Percentiles rank a stretch among this genome's conserved stretches.
Conservation (phyloP, 2,888 invertebrate genomes). For the Colostygia pectinataria region DNA sequence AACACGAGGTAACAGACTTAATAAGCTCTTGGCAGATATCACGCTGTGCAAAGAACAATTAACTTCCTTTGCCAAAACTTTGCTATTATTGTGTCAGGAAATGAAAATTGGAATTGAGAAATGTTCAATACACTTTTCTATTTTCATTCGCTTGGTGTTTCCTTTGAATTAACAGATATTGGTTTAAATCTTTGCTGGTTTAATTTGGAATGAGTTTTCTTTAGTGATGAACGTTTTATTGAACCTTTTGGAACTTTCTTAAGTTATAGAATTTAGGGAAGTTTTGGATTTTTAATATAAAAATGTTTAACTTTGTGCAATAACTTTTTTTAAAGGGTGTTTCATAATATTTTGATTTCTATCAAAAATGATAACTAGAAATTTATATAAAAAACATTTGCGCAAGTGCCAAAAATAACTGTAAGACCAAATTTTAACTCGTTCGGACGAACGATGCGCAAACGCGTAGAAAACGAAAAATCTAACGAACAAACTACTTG, state of each 20-base stretch:
- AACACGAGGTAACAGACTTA: conserved; percentile 19
- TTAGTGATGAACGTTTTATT: conserved; percentile 8
- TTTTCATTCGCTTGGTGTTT: conserved; percentile 22
- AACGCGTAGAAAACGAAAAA: no score
- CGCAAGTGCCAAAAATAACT: no score
- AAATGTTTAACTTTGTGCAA: no score
- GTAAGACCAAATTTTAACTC: no score
- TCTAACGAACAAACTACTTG: no score
- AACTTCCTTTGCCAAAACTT: conserved; percentile 30
- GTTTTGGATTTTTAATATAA: no score
- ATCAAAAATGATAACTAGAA: no score
- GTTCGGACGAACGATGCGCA: no score
- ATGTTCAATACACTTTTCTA: conserved; percentile 26
- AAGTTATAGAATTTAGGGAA: no score
- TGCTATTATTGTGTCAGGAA: conserved; percentile 23
- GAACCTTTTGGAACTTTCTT: neutral
- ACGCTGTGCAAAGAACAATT: conserved; percentile 29
- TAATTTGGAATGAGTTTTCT: conserved; percentile 2
- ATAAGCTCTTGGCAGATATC: conserved; percentile 36
- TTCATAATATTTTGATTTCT: no score
- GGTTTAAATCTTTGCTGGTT: conserved; percentile 20
- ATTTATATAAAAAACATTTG: no score
- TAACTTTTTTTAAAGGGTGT: no score
- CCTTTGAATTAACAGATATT: conserved; percentile 23
- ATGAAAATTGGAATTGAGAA: conserved; percentile 30